These are phyloP conservation scores for Dromococcyx pavoninus DNA, from an alignment of 2,797 vertebrate species.

Conservation along the genomic window DNA sequence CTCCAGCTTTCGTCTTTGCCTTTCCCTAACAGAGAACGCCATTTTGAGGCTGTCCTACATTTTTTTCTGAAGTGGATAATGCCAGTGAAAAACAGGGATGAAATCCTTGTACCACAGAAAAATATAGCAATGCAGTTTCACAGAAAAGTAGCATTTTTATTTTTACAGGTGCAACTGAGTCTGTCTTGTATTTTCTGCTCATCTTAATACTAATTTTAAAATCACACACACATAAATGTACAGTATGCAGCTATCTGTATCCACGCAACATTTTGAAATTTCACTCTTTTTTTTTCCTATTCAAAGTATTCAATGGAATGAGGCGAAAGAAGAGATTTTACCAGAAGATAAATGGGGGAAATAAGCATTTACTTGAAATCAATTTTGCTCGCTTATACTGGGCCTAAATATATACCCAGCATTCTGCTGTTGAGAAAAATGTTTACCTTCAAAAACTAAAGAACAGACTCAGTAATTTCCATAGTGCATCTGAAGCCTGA, in stretches of 20 bases:
- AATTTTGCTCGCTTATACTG: neutral
- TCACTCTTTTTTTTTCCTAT: neutral
- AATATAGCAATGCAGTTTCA: neutral
- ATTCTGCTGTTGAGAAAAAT: neutral
- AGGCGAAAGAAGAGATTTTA: neutral
- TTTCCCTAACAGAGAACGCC: neutral
- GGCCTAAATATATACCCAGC: neutral
- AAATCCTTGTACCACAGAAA: neutral
- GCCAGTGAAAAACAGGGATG: neutral
- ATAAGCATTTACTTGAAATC: neutral
- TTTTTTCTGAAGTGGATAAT: neutral
- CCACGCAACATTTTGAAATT: neutral
- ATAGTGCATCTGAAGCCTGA: neutral
- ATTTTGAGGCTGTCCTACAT: neutral
- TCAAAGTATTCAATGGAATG: neutral
- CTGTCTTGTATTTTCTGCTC: slow-evolving; percentile 9
- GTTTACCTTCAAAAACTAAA: neutral
- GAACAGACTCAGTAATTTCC: neutral
- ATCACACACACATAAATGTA: neutral
- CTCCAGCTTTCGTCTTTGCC: neutral
- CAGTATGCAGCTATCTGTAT: neutral
- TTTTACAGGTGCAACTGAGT: slow-evolving; percentile 36
- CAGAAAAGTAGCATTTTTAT: slow-evolving; percentile 15
- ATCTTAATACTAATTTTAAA: neutral
- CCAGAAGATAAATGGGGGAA: neutral